Conservation (phyloP, 2,888 invertebrate species). For the Chrysina gloriosa region DNA sequence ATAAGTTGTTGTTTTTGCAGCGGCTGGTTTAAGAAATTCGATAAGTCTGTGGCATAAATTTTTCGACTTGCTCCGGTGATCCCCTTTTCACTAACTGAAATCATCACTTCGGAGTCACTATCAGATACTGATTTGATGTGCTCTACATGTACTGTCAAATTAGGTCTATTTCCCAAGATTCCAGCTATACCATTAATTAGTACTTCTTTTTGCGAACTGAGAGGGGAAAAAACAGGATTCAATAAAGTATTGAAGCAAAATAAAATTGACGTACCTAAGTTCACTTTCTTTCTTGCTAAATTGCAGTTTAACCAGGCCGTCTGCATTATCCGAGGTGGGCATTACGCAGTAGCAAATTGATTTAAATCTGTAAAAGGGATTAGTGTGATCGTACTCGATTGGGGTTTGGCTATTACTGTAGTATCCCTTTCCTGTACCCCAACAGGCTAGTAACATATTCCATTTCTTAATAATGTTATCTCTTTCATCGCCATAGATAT, state of each 20-base stretch:
- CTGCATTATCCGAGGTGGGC: constrained; percentile 88
- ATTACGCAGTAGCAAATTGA: constrained; percentile 93
- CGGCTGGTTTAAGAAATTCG: constrained; percentile 76
- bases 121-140: constrained; percentile 83
- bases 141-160: constrained; percentile 82
- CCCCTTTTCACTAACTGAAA: constrained; percentile 79
- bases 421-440: constrained; percentile 88
- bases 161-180: constrained; percentile 87
- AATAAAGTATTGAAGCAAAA: neutral
- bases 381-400: constrained; percentile 87
- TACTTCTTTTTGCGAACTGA: constrained; percentile 73
- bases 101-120: constrained; percentile 78
- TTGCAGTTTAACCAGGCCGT: constrained; percentile 88
- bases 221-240: neutral
- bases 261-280: constrained; percentile 69
- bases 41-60: constrained; percentile 79
- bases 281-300: constrained; percentile 87
- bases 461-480: constrained; percentile 93
- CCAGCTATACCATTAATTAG: constrained; percentile 74
- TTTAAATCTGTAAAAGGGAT: constrained; percentile 93
- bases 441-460: constrained; percentile 93
- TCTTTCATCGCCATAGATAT: constrained; percentile 93
- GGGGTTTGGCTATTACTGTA: constrained; percentile 82
- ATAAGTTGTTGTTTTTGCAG: constrained; percentile 78
- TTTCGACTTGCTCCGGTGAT: constrained; percentile 74